Base-by-base conservation (phyloP, 2,888 invertebrate genomes). In the Meiosimyza decipiens region DNA sequence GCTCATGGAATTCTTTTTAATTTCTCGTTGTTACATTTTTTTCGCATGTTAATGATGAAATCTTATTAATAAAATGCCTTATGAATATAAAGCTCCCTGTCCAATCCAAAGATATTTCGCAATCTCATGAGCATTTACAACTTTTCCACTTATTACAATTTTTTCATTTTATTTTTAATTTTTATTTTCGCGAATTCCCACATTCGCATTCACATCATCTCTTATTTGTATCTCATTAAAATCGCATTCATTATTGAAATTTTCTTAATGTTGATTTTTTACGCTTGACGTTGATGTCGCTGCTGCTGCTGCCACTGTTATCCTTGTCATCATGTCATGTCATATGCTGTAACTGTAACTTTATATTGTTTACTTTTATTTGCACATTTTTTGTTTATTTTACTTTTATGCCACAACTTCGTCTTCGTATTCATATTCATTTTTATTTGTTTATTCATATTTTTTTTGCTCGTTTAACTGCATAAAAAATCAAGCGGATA, bases 321-420 rank as follows among this genome's bases (percentile, higher is more conserved):
- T 57, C 33, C 68, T 57, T 28, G 59, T 68, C 50, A 12, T 12
- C 28, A 49, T 68, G 68, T 68, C 68, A 68, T 68, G 68, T 55
- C 57, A 47, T 55, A 67, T 47, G 47, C 67, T 33, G 55, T 15
- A 22, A 57, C 9, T 47, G 68, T 68, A 59, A 59, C 68, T 59
- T 12, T 57, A 47, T 59, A 9, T 49, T 57, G 28, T 59, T 59
- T 68, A 22, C 59, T 57, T 68, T 47, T 59, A 47, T 57, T 50
- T 57, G 28, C 28, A 28, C 22, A 13, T 12, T 57, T 5, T 57
- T 18, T 40, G 40, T 40, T 40, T 40, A 28, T 57, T 28, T 28
- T 28, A 57, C 57, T 57, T 57, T 28, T 40, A 40, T 57, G 28
- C 57, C 18, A 13, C 13, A 51, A 18, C 47, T 55, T 67, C 47